These are phyloP conservation scores for Microchirus variegatus DNA, from an alignment of 2,797 vertebrate species.

Conservation along the genomic window DNA sequence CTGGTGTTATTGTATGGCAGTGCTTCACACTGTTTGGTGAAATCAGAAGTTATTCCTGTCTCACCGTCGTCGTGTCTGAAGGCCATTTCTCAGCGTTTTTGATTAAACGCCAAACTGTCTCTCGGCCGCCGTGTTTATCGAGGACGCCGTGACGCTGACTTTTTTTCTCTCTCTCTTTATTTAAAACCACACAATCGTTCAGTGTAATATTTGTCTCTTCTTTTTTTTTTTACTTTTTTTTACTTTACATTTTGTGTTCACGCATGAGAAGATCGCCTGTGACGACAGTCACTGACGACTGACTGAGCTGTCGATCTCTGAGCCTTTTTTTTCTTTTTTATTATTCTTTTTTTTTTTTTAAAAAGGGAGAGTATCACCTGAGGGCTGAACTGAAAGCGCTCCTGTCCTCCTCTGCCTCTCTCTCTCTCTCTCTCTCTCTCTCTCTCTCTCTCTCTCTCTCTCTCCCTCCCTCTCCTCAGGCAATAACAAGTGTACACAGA, in stretches of 20 bases:
- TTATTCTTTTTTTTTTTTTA: slow-evolving; percentile 20
- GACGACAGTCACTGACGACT: neutral
- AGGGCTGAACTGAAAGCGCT: slow-evolving; percentile 57
- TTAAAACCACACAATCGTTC: neutral
- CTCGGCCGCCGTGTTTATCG: neutral
- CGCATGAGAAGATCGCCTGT: neutral
- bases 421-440: slow-evolving; percentile 1
- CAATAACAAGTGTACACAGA: slow-evolving; percentile 79
- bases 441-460: neutral
- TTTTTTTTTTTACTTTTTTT: no score
- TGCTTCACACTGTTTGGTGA: neutral
- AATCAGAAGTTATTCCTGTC: neutral
- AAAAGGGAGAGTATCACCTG: slow-evolving; percentile 44
- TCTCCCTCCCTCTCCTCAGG: slow-evolving; percentile 66
- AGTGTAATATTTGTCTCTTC: neutral
- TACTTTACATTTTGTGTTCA: no score
- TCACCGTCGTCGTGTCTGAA: neutral
- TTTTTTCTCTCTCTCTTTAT: neutral
- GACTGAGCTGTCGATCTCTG: neutral
- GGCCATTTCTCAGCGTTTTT: neutral
- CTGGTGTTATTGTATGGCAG: no score
- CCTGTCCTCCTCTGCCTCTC: neutral
- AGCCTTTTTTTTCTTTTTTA: slow-evolving; percentile 12
- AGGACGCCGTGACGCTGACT: neutral
- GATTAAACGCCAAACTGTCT: slow-evolving; percentile 6